Evolutionary conservation across 2,888 invertebrate genomes (phyloP).

Genomic region (Drosophila mulleri): DNA sequence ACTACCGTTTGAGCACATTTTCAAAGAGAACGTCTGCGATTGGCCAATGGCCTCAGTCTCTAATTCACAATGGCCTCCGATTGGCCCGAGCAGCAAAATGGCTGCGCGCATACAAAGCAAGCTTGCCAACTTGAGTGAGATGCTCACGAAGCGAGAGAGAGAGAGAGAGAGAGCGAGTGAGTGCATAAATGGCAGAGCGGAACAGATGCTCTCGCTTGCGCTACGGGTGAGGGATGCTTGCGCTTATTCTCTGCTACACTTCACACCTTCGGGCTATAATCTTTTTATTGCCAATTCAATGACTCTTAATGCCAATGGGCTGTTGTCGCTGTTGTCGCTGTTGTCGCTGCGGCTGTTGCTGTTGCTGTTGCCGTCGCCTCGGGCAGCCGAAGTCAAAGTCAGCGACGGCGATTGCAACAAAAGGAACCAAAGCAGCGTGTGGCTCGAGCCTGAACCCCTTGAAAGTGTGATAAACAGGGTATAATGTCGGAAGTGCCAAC

Average conservation of each 20-base stretch:
- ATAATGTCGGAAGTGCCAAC: not conserved
- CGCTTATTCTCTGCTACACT: slow-evolving; percentile 59
- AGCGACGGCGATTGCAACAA: slow-evolving; percentile 10
- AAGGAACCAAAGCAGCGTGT: slow-evolving; percentile 5
- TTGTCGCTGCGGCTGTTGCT: not conserved
- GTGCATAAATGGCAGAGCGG: slow-evolving; percentile 5
- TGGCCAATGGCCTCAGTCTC: slow-evolving; percentile 30
- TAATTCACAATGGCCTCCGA: slow-evolving; percentile 21
- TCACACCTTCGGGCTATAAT: slow-evolving; percentile 82
- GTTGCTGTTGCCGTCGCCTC: slow-evolving; percentile 47
- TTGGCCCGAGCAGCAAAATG: slow-evolving; percentile 62
- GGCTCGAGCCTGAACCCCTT: slow-evolving; percentile 11
- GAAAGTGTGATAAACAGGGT: not conserved
- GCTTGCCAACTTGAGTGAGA: slow-evolving; percentile 54
- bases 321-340: slow-evolving; percentile 8
- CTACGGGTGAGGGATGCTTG: slow-evolving; percentile 23
- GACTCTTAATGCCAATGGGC: slow-evolving; percentile 65
- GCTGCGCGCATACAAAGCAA: slow-evolving; percentile 46
- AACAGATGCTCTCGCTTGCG: slow-evolving; percentile 30
- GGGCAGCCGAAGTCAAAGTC: slow-evolving; percentile 63
- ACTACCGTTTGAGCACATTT: slow-evolving; percentile 34
- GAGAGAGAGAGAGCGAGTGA: not conserved
- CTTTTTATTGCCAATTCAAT: slow-evolving; percentile 82
- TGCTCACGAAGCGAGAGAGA: slow-evolving; percentile 17
- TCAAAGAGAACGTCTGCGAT: slow-evolving; percentile 22